Conservation (phyloP, 1,140 invertebrate genomes). For the Venturia canescens region DNA sequence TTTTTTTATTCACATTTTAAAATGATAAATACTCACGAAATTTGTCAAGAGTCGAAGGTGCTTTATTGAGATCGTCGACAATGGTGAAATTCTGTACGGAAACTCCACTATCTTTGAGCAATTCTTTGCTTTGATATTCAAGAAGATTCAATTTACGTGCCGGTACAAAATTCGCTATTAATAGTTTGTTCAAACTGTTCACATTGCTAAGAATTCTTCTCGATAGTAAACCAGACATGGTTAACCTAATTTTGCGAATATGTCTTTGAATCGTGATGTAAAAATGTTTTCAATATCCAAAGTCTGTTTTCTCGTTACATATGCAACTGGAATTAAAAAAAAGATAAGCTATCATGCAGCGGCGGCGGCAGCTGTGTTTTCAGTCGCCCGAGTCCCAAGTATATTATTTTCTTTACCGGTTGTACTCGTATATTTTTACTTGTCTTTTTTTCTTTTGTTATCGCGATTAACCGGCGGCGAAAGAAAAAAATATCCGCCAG, state of each 20-base stretch:
- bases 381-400: no score
- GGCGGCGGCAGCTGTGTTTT: no score
- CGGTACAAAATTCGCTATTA: slow-evolving; percentile 61
- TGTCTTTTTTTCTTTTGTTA: no score
- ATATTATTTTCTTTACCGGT: no score
- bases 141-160: slow-evolving; percentile 91
- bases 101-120: slow-evolving; percentile 92
- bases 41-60: slow-evolving; percentile 82
- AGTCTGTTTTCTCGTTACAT: no score
- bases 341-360: no score
- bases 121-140: slow-evolving; percentile 98
- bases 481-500: no score
- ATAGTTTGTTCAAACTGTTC: slow-evolving; percentile 63
- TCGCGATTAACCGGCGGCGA: no score
- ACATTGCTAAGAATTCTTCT: slow-evolving; percentile 43
- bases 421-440: no score
- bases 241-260: slow-evolving; percentile 53
- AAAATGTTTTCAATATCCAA: neutral
- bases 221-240: slow-evolving; percentile 57
- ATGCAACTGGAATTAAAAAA: no score
- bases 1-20: no score
- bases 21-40: slow-evolving; percentile 83
- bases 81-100: slow-evolving; percentile 96
- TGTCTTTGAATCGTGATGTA: neutral
- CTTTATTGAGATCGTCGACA: slow-evolving; percentile 84